These are phyloP conservation scores for Malurus melanocephalus DNA, from an alignment of 2,113 vertebrate genomes.

Conservation along the genomic window DNA sequence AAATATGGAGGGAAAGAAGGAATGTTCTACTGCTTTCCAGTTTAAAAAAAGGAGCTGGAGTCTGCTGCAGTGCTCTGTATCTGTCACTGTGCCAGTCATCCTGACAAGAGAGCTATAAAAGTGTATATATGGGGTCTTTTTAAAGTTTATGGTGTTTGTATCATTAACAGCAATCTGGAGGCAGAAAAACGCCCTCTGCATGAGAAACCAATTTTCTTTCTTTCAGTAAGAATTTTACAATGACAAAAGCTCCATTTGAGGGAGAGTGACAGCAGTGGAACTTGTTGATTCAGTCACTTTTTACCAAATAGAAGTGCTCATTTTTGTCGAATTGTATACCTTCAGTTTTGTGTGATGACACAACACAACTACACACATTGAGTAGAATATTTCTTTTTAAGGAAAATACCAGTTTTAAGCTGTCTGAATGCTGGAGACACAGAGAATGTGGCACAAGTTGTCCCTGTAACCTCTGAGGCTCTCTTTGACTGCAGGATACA, in stretches of 20 bases:
- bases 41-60: background rate
- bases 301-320: background rate
- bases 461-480: background rate
- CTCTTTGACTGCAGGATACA: background rate
- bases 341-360: background rate
- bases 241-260: background rate
- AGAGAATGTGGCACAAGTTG: background rate
- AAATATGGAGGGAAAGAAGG: background rate
- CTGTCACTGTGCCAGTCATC: background rate
- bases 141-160: background rate
- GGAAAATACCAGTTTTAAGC: background rate
- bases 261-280: background rate
- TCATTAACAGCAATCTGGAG: background rate
- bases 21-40: background rate
- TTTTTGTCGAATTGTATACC: background rate
- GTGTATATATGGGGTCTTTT: background rate
- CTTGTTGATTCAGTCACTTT: background rate
- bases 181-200: background rate
- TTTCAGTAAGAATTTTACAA: background rate
- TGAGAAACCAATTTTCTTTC: background rate
- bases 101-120: background rate
- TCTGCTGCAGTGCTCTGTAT: background rate
- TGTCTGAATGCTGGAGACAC: background rate
- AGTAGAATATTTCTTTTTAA: background rate
- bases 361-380: rapidly evolving